Percentiles rank a stretch among this genome's conserved stretches.
phyloP scores from a whole-genome alignment of 2,888 invertebrate genomes.

The Brachyopa scutellaris region DNA sequence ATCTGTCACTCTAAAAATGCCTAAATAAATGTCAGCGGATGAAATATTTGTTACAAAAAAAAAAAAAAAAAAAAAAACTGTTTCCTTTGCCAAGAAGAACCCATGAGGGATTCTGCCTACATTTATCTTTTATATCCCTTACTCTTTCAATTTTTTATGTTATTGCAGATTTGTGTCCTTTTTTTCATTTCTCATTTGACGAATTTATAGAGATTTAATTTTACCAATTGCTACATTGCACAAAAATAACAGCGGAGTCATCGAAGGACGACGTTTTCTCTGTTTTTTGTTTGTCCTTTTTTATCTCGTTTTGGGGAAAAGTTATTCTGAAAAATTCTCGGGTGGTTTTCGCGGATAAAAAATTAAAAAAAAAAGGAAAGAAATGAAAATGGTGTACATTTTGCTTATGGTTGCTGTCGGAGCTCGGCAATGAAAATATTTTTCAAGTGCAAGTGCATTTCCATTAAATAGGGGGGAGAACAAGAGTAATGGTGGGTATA shows the following conservation, averaged over 20 bases:
- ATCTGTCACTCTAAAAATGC: constrained; percentile 46
- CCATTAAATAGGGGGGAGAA: not conserved
- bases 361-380: not conserved
- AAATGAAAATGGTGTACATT: constrained; percentile 45
- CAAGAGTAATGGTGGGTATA: not conserved
- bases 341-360: constrained; percentile 17
- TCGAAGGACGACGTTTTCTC: constrained; percentile 29
- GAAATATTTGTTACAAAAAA: constrained; percentile 26
- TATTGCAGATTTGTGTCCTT: not conserved
- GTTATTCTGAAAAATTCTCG: constrained; percentile 17
- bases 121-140: constrained; percentile 7
- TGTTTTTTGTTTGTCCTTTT: not conserved
- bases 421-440: not conserved
- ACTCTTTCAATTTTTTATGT: not conserved
- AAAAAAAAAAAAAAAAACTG: too few species aligned
- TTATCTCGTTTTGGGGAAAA: not conserved
- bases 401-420: constrained; percentile 26
- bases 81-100: constrained; percentile 15
- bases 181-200: constrained; percentile 16
- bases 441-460: constrained; percentile 29
- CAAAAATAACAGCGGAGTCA: constrained; percentile 33
- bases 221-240: constrained; percentile 42
- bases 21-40: constrained; percentile 47
- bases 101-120: constrained; percentile 31
- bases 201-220: not conserved